Conservation (phyloP, 92 coral and sea anemone genomes). For the Umimayanthus kanabou region DNA sequence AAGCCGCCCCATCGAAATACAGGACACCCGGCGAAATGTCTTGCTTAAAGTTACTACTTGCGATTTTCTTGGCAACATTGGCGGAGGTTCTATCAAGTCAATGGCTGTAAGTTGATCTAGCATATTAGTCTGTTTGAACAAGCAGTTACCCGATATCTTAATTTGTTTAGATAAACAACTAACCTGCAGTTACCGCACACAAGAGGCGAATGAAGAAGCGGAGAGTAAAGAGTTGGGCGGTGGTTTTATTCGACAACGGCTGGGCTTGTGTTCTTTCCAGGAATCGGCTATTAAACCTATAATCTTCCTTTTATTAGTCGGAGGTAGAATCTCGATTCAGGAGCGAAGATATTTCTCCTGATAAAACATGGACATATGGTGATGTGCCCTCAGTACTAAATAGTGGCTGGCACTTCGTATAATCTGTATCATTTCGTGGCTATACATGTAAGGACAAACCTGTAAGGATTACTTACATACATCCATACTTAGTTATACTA, state of each 20-base stretch:
- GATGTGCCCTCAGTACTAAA: too few species aligned
- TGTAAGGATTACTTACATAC: too few species aligned
- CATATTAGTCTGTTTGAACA: slow-evolving; percentile 3
- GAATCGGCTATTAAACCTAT: too few species aligned
- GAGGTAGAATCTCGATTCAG: background rate
- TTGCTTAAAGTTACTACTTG: slow-evolving; percentile 29
- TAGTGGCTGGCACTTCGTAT: too few species aligned
- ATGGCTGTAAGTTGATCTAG: slow-evolving; percentile 60
- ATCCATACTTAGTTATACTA: background rate
- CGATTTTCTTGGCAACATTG: slow-evolving; percentile 29
- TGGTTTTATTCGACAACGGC: too few species aligned
- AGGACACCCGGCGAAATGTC: slow-evolving; percentile 25
- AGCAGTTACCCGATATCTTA: background rate
- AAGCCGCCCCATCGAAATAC: slow-evolving; percentile 22
- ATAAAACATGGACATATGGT: background rate
- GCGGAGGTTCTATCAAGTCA: slow-evolving; percentile 56
- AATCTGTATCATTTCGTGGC: background rate
- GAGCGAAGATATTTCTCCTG: background rate
- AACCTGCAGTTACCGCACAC: background rate
- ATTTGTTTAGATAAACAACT: slow-evolving; percentile 3
- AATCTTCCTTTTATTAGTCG: too few species aligned
- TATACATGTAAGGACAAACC: background rate
- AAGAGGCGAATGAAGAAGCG: background rate
- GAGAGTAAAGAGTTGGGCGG: too few species aligned
- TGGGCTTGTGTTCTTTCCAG: too few species aligned